phyloP scores from a whole-genome alignment of 2,888 invertebrate genomes.

The Glomeris marginata region DNA sequence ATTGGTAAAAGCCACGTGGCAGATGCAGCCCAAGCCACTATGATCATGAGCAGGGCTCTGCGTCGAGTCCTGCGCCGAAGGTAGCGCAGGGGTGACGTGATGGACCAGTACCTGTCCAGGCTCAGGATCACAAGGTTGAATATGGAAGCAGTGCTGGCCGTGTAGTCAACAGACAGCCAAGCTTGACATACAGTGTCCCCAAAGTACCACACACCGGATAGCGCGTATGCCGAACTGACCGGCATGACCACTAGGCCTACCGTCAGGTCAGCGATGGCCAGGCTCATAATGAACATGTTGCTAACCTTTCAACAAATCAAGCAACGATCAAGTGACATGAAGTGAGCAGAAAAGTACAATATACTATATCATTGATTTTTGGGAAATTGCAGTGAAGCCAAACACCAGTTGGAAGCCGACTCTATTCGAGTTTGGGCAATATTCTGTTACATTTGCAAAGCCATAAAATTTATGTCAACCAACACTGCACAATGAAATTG shows the following conservation, averaged over 20 bases:
- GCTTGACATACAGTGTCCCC: conserved; percentile 39
- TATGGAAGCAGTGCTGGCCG: conserved; percentile 42
- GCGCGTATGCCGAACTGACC: conserved; percentile 35
- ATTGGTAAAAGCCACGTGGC: conserved; percentile 36
- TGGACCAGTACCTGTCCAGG: conserved; percentile 37
- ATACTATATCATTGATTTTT: too few species aligned
- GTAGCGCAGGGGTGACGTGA: conserved; percentile 36
- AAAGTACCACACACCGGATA: conserved; percentile 33
- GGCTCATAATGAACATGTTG: conserved; percentile 38
- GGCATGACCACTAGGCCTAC: conserved; percentile 38
- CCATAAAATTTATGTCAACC: too few species aligned
- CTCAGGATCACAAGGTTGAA: conserved; percentile 39
- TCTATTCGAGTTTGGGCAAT: too few species aligned
- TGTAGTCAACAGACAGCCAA: conserved; percentile 42
- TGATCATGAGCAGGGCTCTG: conserved; percentile 35
- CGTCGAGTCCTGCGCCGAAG: conserved; percentile 34
- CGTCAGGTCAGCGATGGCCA: conserved; percentile 36
- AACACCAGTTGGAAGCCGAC: too few species aligned
- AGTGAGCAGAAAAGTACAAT: too few species aligned
- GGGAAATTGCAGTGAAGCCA: too few species aligned
- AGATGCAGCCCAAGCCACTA: conserved; percentile 34
- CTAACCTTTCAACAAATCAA: conserved; percentile 29
- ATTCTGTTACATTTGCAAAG: too few species aligned
- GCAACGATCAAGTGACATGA: too few species aligned
- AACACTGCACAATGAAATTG: too few species aligned